Conservation (phyloP, 2,113 vertebrate genomes). For the Typhlomys cinereus region DNA sequence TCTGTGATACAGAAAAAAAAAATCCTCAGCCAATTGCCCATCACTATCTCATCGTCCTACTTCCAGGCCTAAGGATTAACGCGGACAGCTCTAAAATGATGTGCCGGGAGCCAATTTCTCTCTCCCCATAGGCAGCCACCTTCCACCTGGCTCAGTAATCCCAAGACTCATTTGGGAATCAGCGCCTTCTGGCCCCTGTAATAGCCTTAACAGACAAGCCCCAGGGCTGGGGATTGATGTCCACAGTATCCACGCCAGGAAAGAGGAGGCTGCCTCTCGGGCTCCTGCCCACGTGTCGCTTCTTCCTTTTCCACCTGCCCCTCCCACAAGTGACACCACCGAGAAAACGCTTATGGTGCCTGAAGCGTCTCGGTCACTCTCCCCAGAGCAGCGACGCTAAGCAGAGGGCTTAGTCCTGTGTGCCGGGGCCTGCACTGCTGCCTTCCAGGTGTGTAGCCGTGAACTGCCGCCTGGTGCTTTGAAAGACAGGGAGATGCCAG, state of each 20-base stretch:
- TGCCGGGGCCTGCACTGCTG: no score
- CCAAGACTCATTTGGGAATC: slow-evolving; percentile 70
- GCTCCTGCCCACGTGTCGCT: slow-evolving; percentile 17
- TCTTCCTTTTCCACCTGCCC: neutral
- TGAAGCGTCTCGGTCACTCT: neutral
- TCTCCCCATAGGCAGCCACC: slow-evolving; percentile 58
- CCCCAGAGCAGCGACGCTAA: no score
- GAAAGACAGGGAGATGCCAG: neutral
- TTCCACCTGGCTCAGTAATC: slow-evolving; percentile 73
- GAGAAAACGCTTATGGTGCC: neutral
- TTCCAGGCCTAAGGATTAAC: slow-evolving; percentile 67
- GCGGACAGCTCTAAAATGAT: slow-evolving; percentile 69
- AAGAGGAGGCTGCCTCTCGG: neutral
- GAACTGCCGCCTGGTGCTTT: neutral
- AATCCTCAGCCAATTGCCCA: slow-evolving; percentile 61
- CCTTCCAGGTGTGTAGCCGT: no score
- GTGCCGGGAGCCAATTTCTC: slow-evolving; percentile 63
- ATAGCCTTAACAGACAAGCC: slow-evolving; percentile 72
- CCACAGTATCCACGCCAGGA: slow-evolving; percentile 43
- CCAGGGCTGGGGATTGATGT: slow-evolving; percentile 55
- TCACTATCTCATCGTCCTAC: slow-evolving; percentile 51
- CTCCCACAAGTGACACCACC: neutral
- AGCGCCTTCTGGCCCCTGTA: slow-evolving; percentile 63
- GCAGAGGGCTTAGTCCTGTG: no score
- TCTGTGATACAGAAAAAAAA: slow-evolving; percentile 47